phyloP scores from a whole-genome alignment of 2,797 vertebrate species.

The Podargus strigoides region DNA sequence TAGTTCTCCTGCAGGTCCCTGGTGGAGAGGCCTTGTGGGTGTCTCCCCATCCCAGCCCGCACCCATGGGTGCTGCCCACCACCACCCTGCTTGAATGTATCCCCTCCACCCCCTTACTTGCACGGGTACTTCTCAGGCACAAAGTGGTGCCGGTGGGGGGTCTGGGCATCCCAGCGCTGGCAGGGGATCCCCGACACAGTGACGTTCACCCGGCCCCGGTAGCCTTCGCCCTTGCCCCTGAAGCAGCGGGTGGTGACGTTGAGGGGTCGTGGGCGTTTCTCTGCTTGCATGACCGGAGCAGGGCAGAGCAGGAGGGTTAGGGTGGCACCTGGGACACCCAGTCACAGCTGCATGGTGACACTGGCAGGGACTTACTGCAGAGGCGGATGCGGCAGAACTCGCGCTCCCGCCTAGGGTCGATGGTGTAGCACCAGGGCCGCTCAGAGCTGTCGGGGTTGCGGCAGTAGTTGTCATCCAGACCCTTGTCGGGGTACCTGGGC shows the following conservation, averaged over 20 bases:
- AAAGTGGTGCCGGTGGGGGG: conserved; percentile 87
- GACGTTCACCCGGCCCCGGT: conserved; percentile 85
- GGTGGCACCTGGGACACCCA: neutral
- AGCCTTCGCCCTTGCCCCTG: conserved; percentile 87
- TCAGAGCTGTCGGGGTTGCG: conserved; percentile 93
- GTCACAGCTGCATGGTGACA: fast-evolving
- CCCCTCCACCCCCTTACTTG: conserved; percentile 81
- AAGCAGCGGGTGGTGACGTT: conserved; percentile 82
- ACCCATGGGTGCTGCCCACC: neutral
- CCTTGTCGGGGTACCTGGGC: conserved; percentile 89
- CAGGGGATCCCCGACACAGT: conserved; percentile 88
- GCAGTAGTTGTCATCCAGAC: conserved; percentile 94
- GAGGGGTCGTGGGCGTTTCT: conserved; percentile 72
- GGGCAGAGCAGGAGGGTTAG: neutral
- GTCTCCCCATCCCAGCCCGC: neutral
- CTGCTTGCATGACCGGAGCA: conserved; percentile 56
- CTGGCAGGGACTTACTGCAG: conserved; percentile 79
- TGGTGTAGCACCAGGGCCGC: conserved; percentile 95
- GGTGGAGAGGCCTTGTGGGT: neutral
- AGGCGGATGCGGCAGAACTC: conserved; percentile 86
- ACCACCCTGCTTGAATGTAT: fast-evolving
- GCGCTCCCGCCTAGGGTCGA: conserved; percentile 77
- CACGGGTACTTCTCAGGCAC: conserved; percentile 88
- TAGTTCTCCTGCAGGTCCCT: conserved; percentile 94
- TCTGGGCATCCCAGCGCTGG: conserved; percentile 90